phyloP scores from a whole-genome alignment of 2,797 vertebrate species.

The Melanotaenia parkinsoni region DNA sequence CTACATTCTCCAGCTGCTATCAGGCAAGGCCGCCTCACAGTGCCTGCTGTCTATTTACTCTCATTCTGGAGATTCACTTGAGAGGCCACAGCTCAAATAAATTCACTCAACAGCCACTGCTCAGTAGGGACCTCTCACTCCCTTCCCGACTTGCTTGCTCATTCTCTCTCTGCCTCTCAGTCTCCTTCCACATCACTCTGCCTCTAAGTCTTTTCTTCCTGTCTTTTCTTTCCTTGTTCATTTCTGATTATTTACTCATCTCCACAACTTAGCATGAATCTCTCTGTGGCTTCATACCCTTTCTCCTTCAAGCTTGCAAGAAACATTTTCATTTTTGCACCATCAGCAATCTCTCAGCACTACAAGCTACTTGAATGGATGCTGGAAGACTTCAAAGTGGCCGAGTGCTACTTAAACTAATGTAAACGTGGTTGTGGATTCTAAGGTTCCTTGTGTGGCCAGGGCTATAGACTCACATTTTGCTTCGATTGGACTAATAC shows the following conservation, averaged over 20 bases:
- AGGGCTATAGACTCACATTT: too few relatives aligned
- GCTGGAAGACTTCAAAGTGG: slow-evolving; percentile 12
- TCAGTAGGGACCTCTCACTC: slow-evolving; percentile 68
- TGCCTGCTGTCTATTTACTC: slow-evolving; percentile 78
- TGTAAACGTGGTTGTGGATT: too few relatives aligned
- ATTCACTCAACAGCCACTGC: slow-evolving; percentile 76
- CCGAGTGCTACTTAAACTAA: slow-evolving; percentile 2
- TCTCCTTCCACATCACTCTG: slow-evolving; percentile 27
- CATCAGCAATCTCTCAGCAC: slow-evolving; percentile 41
- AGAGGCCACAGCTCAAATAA: slow-evolving; percentile 79
- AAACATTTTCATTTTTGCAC: slow-evolving; percentile 40
- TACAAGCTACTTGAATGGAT: slow-evolving; percentile 18
- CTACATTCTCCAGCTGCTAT: slow-evolving; percentile 64
- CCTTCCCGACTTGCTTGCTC: slow-evolving; percentile 39
- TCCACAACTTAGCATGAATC: slow-evolving; percentile 21
- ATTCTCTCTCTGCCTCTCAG: slow-evolving; percentile 43
- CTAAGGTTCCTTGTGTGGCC: too few relatives aligned
- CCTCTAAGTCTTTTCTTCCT: slow-evolving; percentile 40
- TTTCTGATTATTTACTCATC: slow-evolving; percentile 35
- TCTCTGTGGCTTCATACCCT: slow-evolving; percentile 16
- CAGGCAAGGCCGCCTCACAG: slow-evolving; percentile 65
- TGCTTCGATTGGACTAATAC: too few relatives aligned
- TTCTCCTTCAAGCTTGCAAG: slow-evolving; percentile 32
- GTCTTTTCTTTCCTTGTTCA: slow-evolving; percentile 38
- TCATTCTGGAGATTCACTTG: slow-evolving; percentile 77